phyloP scores from a whole-genome alignment of 2,797 vertebrate genomes.

The Mastacembelus armatus region DNA sequence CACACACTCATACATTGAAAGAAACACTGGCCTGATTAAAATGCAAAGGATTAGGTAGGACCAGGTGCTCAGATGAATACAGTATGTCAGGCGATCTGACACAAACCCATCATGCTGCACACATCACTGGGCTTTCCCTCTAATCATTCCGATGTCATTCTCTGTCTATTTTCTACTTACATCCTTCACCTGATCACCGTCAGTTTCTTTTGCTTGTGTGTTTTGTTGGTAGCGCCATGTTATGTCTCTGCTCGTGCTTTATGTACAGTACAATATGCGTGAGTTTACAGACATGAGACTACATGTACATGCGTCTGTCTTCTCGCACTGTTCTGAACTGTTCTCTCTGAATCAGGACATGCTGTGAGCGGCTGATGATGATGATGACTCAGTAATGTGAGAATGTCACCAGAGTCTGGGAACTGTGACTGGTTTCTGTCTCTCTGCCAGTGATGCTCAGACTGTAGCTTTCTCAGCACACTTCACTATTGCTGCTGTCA shows the following conservation, averaged over 20 bases:
- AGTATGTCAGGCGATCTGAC: conserved; percentile 58
- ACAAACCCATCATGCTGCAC: conserved; percentile 48
- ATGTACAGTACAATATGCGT: conserved; percentile 21
- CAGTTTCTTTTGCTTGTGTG: conserved; percentile 24
- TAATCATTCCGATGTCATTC: conserved; percentile 61
- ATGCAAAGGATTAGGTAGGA: conserved; percentile 70
- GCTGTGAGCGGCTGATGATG: conserved; percentile 70
- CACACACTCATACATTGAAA: conserved; percentile 63
- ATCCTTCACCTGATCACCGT: conserved; percentile 26
- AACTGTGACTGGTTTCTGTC: conserved; percentile 71
- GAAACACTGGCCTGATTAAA: conserved; percentile 75
- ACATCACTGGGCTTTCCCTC: conserved; percentile 57
- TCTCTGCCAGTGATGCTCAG: conserved; percentile 56
- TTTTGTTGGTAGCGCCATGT: conserved; percentile 12
- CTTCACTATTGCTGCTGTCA: conserved; percentile 29
- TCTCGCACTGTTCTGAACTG: conserved; percentile 46
- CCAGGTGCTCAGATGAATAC: conserved; percentile 73
- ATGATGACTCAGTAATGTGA: conserved; percentile 81
- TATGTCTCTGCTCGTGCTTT: neutral
- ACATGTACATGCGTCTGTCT: conserved; percentile 32
- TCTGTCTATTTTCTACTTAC: conserved; percentile 11
- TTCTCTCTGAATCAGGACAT: conserved; percentile 68
- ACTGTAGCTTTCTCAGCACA: conserved; percentile 46
- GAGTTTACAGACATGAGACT: conserved; percentile 35
- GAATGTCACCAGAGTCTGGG: conserved; percentile 79